These are phyloP conservation scores for Nixonia krombeini DNA, from an alignment of 1,140 invertebrate species.

Conservation along the genomic window DNA sequence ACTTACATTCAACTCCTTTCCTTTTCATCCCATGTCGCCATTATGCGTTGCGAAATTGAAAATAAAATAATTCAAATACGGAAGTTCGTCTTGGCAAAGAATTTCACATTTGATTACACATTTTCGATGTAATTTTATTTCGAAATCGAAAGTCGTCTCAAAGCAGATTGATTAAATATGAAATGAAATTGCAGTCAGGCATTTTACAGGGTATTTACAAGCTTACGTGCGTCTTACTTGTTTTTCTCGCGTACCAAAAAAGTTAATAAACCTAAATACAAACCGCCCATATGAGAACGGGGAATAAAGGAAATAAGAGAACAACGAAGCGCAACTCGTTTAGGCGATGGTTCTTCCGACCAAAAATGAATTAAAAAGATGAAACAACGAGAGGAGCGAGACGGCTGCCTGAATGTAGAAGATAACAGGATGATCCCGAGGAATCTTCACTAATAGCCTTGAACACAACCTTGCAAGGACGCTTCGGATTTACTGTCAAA, in stretches of 20 bases:
- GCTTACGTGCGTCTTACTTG: constrained; percentile 16
- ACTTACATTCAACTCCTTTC: no score
- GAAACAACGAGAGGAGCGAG: constrained; percentile 4
- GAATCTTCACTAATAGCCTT: constrained; percentile 22
- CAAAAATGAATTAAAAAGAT: constrained; percentile 26
- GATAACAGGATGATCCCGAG: constrained; percentile 21
- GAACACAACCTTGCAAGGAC: constrained; percentile 22
- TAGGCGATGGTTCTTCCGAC: constrained; percentile 17
- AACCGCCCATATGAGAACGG: constrained; percentile 12
- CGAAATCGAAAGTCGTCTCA: not conserved
- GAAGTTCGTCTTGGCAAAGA: no score
- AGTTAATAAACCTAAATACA: constrained; percentile 24
- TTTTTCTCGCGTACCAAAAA: constrained; percentile 16
- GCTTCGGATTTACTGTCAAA: constrained; percentile 3
- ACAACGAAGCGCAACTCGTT: constrained; percentile 21
- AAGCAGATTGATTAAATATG: constrained; percentile 20
- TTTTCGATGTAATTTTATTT: constrained; percentile 27
- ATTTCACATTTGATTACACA: constrained; percentile 26
- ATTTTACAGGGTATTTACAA: constrained; percentile 22
- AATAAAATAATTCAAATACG: no score
- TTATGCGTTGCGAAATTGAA: no score
- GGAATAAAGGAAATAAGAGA: constrained; percentile 16
- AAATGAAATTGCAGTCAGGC: constrained; percentile 18
- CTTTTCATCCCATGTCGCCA: no score
- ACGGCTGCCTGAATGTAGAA: constrained; percentile 8